Percentiles rank a stretch among this genome's conserved stretches.
These are phyloP conservation scores for Regulus satrapa DNA, from an alignment of 2,113 vertebrate genomes.

Conservation along the genomic window DNA sequence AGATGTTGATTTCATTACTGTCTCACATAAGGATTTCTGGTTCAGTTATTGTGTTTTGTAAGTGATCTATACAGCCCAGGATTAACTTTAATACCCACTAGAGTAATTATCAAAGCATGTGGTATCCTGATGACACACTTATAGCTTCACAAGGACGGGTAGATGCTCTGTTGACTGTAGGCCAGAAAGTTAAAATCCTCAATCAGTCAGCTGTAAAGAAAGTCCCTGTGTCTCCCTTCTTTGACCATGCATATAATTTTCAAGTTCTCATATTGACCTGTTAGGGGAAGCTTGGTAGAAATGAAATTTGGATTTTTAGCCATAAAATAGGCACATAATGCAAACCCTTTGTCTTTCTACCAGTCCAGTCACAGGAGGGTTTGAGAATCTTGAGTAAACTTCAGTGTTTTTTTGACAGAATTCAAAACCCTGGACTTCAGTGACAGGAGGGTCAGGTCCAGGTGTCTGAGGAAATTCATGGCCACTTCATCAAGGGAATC, in stretches of 20 bases:
- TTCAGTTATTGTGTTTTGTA: conserved; percentile 72
- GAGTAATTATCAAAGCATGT: conserved; percentile 67
- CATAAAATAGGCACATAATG: background rate
- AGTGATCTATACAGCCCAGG: conserved; percentile 71
- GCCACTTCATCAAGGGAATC: background rate
- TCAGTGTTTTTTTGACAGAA: background rate
- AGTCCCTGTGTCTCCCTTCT: background rate
- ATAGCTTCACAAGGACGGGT: conserved; percentile 23
- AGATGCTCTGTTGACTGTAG: conserved; percentile 1
- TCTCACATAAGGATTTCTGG: conserved; percentile 69
- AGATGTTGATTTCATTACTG: conserved; percentile 65
- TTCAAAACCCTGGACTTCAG: background rate
- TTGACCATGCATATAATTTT: background rate
- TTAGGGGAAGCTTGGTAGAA: background rate
- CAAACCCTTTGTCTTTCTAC: background rate
- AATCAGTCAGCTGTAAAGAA: background rate
- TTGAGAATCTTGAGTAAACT: background rate
- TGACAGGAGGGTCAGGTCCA: background rate
- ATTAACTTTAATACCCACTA: conserved; percentile 72
- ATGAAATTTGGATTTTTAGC: background rate
- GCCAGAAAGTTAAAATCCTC: conserved; percentile 5
- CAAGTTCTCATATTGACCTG: background rate
- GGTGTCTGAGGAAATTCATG: background rate
- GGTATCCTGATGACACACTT: conserved; percentile 63
- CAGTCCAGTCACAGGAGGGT: background rate